These are phyloP conservation scores for Lates japonicus DNA, from an alignment of 2,797 vertebrate species.

Conservation along the genomic window DNA sequence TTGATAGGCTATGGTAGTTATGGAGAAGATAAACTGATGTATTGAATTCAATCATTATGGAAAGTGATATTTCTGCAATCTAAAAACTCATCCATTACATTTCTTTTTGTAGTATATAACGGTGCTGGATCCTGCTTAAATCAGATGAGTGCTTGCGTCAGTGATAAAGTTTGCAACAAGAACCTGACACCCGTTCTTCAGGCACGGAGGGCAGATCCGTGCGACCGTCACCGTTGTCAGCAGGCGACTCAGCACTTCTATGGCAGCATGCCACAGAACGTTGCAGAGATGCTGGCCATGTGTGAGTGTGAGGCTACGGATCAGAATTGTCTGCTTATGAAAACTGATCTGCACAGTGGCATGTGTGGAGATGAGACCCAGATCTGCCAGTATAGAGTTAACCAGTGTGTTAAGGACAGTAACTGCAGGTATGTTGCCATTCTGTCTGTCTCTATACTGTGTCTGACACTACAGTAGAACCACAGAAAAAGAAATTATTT, in stretches of 20 bases:
- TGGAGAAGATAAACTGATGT: neutral
- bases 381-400: conserved; percentile 70
- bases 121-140: conserved; percentile 86
- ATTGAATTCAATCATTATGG: neutral
- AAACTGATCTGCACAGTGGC: conserved; percentile 86
- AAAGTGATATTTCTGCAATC: neutral
- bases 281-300: conserved; percentile 90
- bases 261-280: conserved; percentile 82
- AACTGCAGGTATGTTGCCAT: conserved; percentile 70
- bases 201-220: conserved; percentile 84
- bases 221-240: conserved; percentile 85
- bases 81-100: neutral
- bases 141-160: conserved; percentile 85
- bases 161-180: conserved; percentile 89
- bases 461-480: neutral
- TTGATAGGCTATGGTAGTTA: conserved; percentile 65
- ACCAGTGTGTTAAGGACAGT: conserved; percentile 60
- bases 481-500: neutral
- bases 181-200: conserved; percentile 87
- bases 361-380: conserved; percentile 78
- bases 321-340: conserved; percentile 85
- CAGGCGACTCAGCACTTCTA: conserved; percentile 87
- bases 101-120: conserved; percentile 71
- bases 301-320: conserved; percentile 89
- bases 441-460: neutral